Percentiles rank a stretch among this genome's conserved stretches.
These are phyloP conservation scores for Tipula confusa DNA, from an alignment of 2,888 invertebrate species.

Conservation along the genomic window DNA sequence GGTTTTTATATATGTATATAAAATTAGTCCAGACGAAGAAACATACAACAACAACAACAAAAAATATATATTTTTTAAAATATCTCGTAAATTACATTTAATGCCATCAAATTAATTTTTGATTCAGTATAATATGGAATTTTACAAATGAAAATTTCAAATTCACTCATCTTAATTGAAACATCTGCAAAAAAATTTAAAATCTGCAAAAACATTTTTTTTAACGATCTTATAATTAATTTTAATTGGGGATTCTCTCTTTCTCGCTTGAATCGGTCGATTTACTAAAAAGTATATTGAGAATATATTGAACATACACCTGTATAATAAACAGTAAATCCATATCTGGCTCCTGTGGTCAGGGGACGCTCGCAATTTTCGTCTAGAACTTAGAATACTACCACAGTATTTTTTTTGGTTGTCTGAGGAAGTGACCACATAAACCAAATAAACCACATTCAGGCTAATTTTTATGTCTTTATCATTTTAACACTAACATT, in stretches of 20 bases:
- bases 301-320: not conserved
- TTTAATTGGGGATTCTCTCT: conserved; percentile 12
- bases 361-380: no score
- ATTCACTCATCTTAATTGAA: not conserved
- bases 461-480: no score
- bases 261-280: not conserved
- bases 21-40: not conserved
- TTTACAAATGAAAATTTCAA: not conserved
- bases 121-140: not conserved
- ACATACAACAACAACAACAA: no score
- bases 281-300: no score
- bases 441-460: no score
- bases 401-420: no score
- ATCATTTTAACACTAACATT: no score
- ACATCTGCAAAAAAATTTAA: not conserved
- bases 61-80: not conserved
- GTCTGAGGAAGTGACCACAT: no score
- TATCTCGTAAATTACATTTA: not conserved
- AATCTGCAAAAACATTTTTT: not conserved
- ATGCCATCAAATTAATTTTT: conserved; percentile 20
- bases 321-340: not conserved
- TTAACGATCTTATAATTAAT: not conserved
- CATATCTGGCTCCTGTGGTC: no score
- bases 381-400: no score
- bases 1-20: no score